Evolutionary conservation across 2,797 vertebrate genomes (phyloP), one percentile per base, ranked within the genome.

Genomic region (Graptemys geographica): DNA sequence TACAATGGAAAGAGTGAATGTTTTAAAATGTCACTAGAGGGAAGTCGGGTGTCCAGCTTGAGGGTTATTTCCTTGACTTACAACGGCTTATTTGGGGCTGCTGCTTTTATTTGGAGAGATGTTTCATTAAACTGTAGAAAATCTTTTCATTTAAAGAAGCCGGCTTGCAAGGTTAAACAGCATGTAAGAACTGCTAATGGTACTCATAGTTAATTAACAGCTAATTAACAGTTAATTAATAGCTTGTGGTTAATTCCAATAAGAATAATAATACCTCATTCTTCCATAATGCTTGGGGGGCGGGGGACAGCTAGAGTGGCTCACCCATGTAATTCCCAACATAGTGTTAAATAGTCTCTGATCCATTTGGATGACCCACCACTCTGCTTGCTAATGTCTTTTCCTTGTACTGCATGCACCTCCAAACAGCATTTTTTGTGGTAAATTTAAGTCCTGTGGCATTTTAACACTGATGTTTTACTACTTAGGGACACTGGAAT

Each of bases 391-490:
- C 41, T n/a, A 44, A 10, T 8, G 2, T 2, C 8, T 19, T 12
- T 79, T 52, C 56, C 51, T 37, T 3, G 25, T n/a, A 72, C 6
- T 90, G 3, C 12, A 49, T 51, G 3, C 0, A 0, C 0, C 0
- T 37, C 33, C 44, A 37, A 69, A 69, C 33, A 69, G 65, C 65
- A 37, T 4, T 33, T n/a, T 19, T 37, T 37, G n/a, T 37, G 65
- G 16, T 69, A 69, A 37, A 69, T 21, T 10, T 33, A 69, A 69
- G 18, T 37, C 65, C 65, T 69, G n/a, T 37, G 37, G 59, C 59
- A 62, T n/a, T 62, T 62, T 62, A n/a, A n/a, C 16, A n/a, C 18
- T 10, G 62, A 65, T 19, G 33, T n/a, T 65, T 65, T 65, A 65
- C 31, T 65, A n/a, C 62, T 65, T 21, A 18, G 62, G 11, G 56